A percentile compares a stretch with the other conserved stretches of the same genome.
phyloP scores from a whole-genome alignment of 2,797 vertebrate genomes.

The Characodon lateralis region DNA sequence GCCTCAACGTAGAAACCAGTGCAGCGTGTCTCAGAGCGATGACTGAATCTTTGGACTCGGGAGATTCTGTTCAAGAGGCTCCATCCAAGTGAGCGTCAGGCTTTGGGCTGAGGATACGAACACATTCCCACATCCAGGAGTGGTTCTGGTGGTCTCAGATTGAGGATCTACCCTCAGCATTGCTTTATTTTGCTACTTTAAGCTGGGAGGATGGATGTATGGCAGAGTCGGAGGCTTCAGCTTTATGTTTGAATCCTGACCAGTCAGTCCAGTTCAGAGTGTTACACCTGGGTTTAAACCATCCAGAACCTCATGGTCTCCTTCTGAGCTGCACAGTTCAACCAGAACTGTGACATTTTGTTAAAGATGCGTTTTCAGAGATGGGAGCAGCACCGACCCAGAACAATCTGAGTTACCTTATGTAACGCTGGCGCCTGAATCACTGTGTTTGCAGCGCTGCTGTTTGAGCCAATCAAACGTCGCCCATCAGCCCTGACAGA shows the following conservation, averaged over 20 bases:
- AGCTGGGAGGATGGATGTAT: conserved; percentile 23
- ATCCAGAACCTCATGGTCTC: conserved; percentile 33
- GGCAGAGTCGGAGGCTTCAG: too few species aligned
- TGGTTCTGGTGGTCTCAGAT: conserved; percentile 4
- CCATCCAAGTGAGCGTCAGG: conserved; percentile 42
- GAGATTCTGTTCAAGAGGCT: conserved; percentile 41
- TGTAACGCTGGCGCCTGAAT: conserved; percentile 50
- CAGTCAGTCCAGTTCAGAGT: too few species aligned
- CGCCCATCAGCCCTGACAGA: conserved; percentile 59
- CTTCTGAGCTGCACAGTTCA: conserved; percentile 58
- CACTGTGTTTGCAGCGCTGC: conserved; percentile 62
- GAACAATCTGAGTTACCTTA: conserved; percentile 66
- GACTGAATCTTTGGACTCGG: conserved; percentile 28
- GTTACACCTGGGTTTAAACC: neutral
- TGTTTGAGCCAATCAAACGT: conserved; percentile 69
- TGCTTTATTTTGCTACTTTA: conserved; percentile 40
- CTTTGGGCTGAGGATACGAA: conserved; percentile 60
- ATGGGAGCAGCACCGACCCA: conserved; percentile 64
- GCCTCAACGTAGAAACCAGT: conserved; percentile 2
- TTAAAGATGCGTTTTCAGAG: conserved; percentile 27
- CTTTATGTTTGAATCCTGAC: too few species aligned
- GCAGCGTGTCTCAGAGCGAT: conserved; percentile 7
- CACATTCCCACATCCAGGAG: conserved; percentile 32
- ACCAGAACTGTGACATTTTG: conserved; percentile 60
- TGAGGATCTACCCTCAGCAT: too few species aligned